phyloP scores from a whole-genome alignment of 2,888 invertebrate species.

The Ischnus inquisitorius region DNA sequence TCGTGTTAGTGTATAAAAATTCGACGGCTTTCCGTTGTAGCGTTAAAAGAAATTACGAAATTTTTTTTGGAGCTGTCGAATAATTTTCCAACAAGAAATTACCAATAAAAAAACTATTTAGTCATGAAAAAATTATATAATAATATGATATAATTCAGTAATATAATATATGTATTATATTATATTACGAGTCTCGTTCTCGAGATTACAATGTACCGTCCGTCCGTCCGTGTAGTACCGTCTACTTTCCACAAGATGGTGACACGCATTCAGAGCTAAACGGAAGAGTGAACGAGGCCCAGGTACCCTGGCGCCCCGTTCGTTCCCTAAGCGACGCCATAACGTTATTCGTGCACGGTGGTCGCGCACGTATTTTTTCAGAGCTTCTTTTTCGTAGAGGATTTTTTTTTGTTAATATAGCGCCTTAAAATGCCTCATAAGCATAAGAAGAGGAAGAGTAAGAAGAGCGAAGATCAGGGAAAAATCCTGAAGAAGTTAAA shows the following conservation, averaged over 20 bases:
- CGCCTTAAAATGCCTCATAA: constrained; percentile 12
- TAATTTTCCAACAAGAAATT: no score
- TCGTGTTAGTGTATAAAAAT: no score
- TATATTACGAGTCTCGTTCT: constrained; percentile 27
- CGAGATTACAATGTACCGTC: constrained; percentile 32
- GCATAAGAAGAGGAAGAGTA: constrained; percentile 46
- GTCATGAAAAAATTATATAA: no score
- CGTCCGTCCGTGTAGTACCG: constrained; percentile 48
- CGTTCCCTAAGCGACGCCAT: constrained; percentile 16
- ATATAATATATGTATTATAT: no score
- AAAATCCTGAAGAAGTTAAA: constrained; percentile 40
- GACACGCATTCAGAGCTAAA: constrained; percentile 51
- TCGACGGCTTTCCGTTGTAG: no score
- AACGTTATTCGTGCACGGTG: constrained; percentile 60
- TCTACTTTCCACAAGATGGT: constrained; percentile 46
- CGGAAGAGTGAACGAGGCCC: constrained; percentile 10
- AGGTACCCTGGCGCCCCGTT: constrained; percentile 27
- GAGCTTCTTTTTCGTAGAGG: constrained; percentile 21
- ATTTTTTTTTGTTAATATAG: neutral
- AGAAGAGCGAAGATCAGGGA: constrained; percentile 26
- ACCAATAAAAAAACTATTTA: no score
- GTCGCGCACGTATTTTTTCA: constrained; percentile 38
- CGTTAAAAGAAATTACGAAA: no score
- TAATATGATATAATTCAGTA: no score
- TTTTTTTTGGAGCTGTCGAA: no score